A percentile compares a stretch with the other conserved stretches of the same genome.
Evolutionary conservation across 2,888 invertebrate genomes (phyloP).

Genomic region (Drosophila koepferae): DNA sequence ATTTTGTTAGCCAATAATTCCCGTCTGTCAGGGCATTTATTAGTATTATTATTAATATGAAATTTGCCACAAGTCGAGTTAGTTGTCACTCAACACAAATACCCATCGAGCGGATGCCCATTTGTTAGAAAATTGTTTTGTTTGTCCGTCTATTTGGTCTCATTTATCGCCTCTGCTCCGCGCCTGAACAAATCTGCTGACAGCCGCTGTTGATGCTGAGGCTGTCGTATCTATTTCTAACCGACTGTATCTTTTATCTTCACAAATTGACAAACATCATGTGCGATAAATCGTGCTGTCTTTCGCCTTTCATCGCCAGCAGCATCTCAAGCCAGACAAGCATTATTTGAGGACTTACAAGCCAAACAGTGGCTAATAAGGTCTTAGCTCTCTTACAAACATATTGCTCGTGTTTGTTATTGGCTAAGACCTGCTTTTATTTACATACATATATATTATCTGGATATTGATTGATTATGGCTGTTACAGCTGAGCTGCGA

Average conservation of each 20-base stretch:
- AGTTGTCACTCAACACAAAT: conserved; percentile 19
- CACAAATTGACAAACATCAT: conserved; percentile 60
- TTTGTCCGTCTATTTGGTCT: conserved; percentile 53
- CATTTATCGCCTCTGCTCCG: conserved; percentile 60
- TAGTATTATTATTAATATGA: background rate
- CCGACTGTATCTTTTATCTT: conserved; percentile 56
- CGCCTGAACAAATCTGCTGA: conserved; percentile 64
- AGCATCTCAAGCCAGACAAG: background rate
- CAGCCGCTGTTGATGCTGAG: conserved; percentile 35
- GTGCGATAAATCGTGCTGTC: conserved; percentile 67
- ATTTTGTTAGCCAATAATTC: conserved; percentile 5
- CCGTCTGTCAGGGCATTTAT: background rate
- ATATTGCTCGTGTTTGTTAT: conserved; percentile 9
- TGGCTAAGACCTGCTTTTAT: background rate
- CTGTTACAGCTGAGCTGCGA: background rate
- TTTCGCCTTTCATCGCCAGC: conserved; percentile 40
- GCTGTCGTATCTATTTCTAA: conserved; percentile 34
- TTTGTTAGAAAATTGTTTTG: conserved; percentile 56
- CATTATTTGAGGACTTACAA: conserved; percentile 3
- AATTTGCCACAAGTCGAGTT: conserved; percentile 8
- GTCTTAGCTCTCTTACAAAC: conserved; percentile 3
- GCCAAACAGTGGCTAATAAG: conserved; percentile 15
- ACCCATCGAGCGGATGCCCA: conserved; percentile 20
- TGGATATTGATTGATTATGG: conserved; percentile 4
- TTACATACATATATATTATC: background rate